Evolutionary conservation across 2,113 vertebrate species (phyloP).

Genomic region (Rhipidura dahli): DNA sequence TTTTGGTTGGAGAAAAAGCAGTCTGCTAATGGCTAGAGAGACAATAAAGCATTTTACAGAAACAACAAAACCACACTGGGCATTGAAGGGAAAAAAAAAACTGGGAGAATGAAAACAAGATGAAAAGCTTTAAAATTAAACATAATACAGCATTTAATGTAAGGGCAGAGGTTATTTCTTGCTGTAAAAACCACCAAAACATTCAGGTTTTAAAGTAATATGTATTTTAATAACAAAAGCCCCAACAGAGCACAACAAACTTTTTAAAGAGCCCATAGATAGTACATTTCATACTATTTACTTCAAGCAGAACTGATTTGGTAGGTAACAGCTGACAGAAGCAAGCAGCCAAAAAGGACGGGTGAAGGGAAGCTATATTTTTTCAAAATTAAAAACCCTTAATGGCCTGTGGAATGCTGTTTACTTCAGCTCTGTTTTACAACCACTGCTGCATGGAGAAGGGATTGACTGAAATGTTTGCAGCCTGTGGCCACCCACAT

Average conservation of each 20-base stretch:
- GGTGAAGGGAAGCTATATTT: slow-evolving; percentile 1
- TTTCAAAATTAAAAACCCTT: slow-evolving; percentile 33
- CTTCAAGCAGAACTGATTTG: neutral
- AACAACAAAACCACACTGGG: neutral
- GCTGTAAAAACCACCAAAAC: neutral
- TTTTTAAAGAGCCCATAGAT: neutral
- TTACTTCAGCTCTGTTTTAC: slow-evolving; percentile 57
- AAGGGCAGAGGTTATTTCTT: neutral
- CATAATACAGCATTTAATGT: neutral
- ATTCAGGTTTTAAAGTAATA: neutral
- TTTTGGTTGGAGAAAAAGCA: neutral
- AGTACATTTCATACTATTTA: neutral
- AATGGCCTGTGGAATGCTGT: slow-evolving; percentile 56
- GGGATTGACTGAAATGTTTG: slow-evolving; percentile 9
- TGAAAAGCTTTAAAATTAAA: neutral
- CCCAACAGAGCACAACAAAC: neutral
- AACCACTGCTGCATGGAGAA: slow-evolving; percentile 3
- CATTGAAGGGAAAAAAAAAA: neutral
- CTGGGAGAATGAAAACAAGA: neutral
- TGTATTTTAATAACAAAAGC: neutral
- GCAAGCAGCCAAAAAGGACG: neutral
- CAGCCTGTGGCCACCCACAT: slow-evolving; percentile 73
- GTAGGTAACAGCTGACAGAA: slow-evolving; percentile 20
- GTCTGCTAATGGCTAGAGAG: neutral
- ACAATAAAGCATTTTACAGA: neutral